Percentiles rank a stretch among this genome's conserved stretches.
These are phyloP conservation scores for Pogonomyrmex barbatus DNA, from an alignment of 1,140 invertebrate genomes.

Conservation along the genomic window DNA sequence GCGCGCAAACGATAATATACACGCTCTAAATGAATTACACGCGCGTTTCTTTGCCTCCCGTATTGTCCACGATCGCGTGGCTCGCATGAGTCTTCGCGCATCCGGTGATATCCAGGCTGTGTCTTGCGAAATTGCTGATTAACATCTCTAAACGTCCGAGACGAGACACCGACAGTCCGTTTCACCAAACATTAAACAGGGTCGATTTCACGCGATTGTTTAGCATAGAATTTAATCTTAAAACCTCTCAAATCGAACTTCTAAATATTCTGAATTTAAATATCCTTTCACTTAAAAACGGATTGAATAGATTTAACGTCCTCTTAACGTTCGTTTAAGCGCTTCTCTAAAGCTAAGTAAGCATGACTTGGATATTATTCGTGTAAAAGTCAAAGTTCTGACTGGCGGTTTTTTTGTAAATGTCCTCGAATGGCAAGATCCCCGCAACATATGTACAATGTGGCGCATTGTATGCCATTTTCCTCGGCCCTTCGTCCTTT, in stretches of 20 bases:
- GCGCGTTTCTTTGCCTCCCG: conserved; percentile 32
- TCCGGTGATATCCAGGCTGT: conserved; percentile 48
- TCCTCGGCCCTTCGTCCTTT: conserved; percentile 47
- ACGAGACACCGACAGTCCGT: not conserved
- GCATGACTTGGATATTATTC: not conserved
- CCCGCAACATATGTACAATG: conserved; percentile 58
- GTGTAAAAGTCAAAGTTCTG: not conserved
- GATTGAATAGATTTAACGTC: not conserved
- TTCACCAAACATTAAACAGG: not conserved
- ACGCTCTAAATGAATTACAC: conserved; percentile 70
- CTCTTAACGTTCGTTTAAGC: not conserved
- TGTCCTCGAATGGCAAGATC: not conserved
- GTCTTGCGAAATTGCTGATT: conserved; percentile 25
- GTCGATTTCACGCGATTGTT: not conserved
- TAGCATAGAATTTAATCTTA: not conserved
- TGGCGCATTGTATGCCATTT: conserved; percentile 60
- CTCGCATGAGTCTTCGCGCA: conserved; percentile 33
- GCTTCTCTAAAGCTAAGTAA: not conserved
- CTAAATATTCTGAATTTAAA: not conserved
- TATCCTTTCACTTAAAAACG: not conserved
- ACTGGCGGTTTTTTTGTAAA: conserved; percentile 34
- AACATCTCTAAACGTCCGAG: not conserved
- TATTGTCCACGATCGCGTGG: conserved; percentile 59
- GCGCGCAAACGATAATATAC: conserved; percentile 68
- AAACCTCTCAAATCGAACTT: not conserved